phyloP scores from a whole-genome alignment of 2,888 invertebrate genomes.

The Pardosa pseudoannulata region DNA sequence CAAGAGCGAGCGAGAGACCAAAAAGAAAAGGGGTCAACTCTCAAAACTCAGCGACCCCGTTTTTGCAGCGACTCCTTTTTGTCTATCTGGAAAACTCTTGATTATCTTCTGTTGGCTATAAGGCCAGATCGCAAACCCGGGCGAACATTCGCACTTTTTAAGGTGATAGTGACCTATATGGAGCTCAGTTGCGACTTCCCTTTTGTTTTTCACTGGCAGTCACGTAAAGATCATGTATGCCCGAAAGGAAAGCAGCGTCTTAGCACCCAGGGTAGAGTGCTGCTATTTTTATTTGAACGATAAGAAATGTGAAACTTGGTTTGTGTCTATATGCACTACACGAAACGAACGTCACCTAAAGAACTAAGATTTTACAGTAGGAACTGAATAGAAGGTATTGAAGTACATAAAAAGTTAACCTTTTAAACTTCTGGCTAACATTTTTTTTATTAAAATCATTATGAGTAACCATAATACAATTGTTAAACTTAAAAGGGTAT shows the following conservation, averaged over 20 bases:
- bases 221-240: not conserved
- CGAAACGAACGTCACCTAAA: too few species aligned
- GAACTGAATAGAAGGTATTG: too few species aligned
- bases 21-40: conserved; percentile 5
- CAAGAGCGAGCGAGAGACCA: not conserved
- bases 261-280: not conserved
- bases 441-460: too few species aligned
- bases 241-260: not conserved
- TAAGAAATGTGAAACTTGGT: not conserved
- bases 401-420: too few species aligned
- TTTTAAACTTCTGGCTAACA: too few species aligned
- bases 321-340: too few species aligned
- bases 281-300: not conserved
- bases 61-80: not conserved
- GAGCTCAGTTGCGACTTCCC: not conserved
- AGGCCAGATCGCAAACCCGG: too few species aligned
- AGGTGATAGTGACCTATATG: conserved; percentile 52
- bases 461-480: too few species aligned
- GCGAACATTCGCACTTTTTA: not conserved
- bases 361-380: too few species aligned
- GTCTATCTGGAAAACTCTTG: too few species aligned
- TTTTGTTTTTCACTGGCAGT: conserved; percentile 21
- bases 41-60: not conserved
- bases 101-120: too few species aligned
- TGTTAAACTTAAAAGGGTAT: too few species aligned